Evolutionary conservation across 2,888 invertebrate genomes (phyloP).

Genomic region (Bursaphelenchus okinawaensis): DNA sequence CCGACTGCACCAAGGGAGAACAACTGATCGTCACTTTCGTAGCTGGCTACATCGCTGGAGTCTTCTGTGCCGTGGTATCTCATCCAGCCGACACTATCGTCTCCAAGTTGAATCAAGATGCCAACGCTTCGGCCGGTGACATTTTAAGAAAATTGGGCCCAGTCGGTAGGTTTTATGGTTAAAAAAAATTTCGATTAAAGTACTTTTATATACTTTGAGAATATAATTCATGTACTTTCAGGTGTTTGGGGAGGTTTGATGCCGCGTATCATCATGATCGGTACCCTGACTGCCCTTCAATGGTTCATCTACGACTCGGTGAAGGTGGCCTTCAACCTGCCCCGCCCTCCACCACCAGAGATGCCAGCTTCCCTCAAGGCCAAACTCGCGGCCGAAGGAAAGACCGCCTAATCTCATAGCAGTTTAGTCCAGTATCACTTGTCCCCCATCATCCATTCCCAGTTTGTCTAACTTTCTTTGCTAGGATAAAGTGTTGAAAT

Average conservation of each 20-base stretch:
- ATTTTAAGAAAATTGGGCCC: slow-evolving; percentile 72
- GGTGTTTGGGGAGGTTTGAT: slow-evolving; percentile 66
- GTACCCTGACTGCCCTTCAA: slow-evolving; percentile 82
- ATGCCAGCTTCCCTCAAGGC: slow-evolving; percentile 85
- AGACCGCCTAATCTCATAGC: slow-evolving; percentile 1
- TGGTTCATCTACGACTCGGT: slow-evolving; percentile 73
- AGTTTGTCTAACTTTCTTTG: background rate
- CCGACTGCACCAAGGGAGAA: slow-evolving; percentile 81
- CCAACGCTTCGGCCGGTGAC: slow-evolving; percentile 70
- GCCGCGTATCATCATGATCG: slow-evolving; percentile 85
- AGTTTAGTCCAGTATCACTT: background rate
- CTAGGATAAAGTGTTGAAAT: background rate
- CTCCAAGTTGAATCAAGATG: slow-evolving; percentile 89
- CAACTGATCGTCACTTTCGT: slow-evolving; percentile 91
- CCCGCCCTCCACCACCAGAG: slow-evolving; percentile 88
- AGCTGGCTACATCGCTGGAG: slow-evolving; percentile 93
- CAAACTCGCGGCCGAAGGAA: slow-evolving; percentile 61
- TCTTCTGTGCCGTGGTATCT: slow-evolving; percentile 97
- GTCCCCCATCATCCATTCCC: background rate
- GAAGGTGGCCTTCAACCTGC: slow-evolving; percentile 70
- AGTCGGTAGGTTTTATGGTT: slow-evolving; percentile 53
- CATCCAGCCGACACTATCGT: slow-evolving; percentile 97
- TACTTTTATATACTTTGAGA: too few relatives aligned
- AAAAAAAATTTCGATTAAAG: background rate
- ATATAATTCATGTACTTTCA: slow-evolving; percentile 20